These are phyloP conservation scores for Leptinotarsa juncta DNA, from an alignment of 2,888 invertebrate species.

Conservation along the genomic window DNA sequence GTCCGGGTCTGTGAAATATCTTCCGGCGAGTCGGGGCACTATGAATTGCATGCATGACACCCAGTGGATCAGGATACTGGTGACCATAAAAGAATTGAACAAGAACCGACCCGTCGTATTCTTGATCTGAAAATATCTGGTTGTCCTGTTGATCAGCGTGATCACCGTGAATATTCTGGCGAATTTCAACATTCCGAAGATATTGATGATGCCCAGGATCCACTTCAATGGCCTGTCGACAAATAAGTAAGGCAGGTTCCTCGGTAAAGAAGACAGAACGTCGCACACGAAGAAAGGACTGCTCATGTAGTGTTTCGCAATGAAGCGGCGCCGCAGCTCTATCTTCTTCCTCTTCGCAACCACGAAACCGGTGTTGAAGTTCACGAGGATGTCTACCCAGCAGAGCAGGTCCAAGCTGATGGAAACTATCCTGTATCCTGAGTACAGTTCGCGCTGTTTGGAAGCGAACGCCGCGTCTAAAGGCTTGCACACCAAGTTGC, in stretches of 20 bases:
- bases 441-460: neutral
- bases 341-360: conserved; percentile 24
- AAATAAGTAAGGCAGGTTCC: neutral
- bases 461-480: conserved; percentile 34
- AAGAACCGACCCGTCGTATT: conserved; percentile 1
- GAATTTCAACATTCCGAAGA: conserved; percentile 10
- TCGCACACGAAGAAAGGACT: conserved; percentile 14
- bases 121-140: conserved; percentile 12
- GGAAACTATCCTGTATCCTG: neutral
- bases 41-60: conserved; percentile 15
- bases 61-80: conserved; percentile 14
- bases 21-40: conserved; percentile 16
- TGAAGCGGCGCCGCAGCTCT: conserved; percentile 35
- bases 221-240: neutral
- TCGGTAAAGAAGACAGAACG: conserved; percentile 12
- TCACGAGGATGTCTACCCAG: conserved; percentile 39
- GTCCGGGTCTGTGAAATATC: neutral
- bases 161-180: conserved; percentile 7
- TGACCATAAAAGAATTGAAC: conserved; percentile 1
- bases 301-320: conserved; percentile 26
- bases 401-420: conserved; percentile 32
- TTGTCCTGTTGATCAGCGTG: neutral
- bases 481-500: conserved; percentile 35
- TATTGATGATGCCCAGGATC: conserved; percentile 11
- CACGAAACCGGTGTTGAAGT: conserved; percentile 44